Conservation (phyloP, 2,888 invertebrate species). For the Nephrotoma appendiculata region DNA sequence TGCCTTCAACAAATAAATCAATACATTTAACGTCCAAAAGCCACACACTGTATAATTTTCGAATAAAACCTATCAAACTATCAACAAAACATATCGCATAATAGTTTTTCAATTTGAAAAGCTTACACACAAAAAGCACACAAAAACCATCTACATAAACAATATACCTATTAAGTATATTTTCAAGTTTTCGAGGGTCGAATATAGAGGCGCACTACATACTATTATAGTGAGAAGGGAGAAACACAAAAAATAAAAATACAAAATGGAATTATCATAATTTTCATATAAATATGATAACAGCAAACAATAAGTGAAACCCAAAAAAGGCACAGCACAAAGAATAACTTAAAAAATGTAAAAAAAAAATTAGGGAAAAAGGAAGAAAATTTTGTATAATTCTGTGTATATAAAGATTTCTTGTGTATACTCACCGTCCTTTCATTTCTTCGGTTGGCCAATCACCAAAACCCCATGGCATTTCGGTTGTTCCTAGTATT, state of each 20-base stretch:
- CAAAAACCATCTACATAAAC: neutral
- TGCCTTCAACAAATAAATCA: neutral
- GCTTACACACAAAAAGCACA: neutral
- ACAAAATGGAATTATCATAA: neutral
- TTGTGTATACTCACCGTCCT: constrained; percentile 38
- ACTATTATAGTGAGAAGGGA: neutral
- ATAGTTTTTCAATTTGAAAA: neutral
- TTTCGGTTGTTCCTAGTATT: constrained; percentile 53
- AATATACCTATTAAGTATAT: neutral
- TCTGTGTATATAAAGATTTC: neutral
- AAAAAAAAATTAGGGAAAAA: neutral
- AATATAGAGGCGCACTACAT: neutral
- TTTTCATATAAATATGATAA: neutral
- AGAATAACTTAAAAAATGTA: neutral
- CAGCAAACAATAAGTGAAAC: neutral
- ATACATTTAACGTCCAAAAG: neutral
- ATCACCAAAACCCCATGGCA: constrained; percentile 61
- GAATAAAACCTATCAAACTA: neutral
- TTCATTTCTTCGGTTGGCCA: constrained; percentile 74
- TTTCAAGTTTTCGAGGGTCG: neutral
- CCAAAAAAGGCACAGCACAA: neutral
- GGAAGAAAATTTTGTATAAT: neutral
- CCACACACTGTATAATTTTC: neutral
- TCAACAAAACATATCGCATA: neutral
- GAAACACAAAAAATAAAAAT: neutral